Evolutionary conservation across 2,888 invertebrate species (phyloP).

Genomic region (Bibio marci): DNA sequence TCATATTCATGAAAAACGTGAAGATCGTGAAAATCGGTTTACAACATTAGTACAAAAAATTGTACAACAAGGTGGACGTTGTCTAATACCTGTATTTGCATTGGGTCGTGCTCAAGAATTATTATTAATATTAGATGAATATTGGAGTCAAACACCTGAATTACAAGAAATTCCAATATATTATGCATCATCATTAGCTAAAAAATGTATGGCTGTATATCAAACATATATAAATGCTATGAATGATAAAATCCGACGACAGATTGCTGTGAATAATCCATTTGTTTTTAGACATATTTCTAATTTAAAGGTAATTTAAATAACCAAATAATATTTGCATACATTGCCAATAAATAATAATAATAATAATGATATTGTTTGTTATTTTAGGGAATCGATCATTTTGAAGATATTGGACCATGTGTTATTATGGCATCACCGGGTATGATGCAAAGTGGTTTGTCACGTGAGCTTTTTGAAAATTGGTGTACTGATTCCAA

Average conservation of each 20-base stretch:
- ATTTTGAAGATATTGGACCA: constrained; percentile 98
- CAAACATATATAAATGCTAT: constrained; percentile 99
- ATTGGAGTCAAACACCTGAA: constrained; percentile 93
- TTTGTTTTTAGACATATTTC: constrained; percentile 97
- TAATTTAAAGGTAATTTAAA: constrained; percentile 55
- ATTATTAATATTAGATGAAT: constrained; percentile 89
- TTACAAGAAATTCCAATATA: constrained; percentile 98
- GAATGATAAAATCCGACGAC: constrained; percentile 92
- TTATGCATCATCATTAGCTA: constrained; percentile 96
- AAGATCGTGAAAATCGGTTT: constrained; percentile 89
- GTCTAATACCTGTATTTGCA: constrained; percentile 97
- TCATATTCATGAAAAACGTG: constrained; percentile 95
- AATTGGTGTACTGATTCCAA: constrained; percentile 97
- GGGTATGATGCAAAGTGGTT: constrained; percentile 99
- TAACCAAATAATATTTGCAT: constrained; percentile 2
- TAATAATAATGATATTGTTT: no score
- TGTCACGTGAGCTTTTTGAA: constrained; percentile 94
- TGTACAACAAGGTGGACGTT: constrained; percentile 90
- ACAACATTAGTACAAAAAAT: constrained; percentile 89
- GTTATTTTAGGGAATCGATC: constrained; percentile 71
- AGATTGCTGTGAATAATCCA: constrained; percentile 96
- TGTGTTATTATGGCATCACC: constrained; percentile 99
- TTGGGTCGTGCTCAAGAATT: constrained; percentile 94
- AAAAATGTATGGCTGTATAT: constrained; percentile 99
- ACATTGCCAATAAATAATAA: no score